Evolutionary conservation across 2,888 invertebrate species (phyloP), one percentile per base, ranked within the genome.

Genomic region (Hemistola chrysoprasaria): DNA sequence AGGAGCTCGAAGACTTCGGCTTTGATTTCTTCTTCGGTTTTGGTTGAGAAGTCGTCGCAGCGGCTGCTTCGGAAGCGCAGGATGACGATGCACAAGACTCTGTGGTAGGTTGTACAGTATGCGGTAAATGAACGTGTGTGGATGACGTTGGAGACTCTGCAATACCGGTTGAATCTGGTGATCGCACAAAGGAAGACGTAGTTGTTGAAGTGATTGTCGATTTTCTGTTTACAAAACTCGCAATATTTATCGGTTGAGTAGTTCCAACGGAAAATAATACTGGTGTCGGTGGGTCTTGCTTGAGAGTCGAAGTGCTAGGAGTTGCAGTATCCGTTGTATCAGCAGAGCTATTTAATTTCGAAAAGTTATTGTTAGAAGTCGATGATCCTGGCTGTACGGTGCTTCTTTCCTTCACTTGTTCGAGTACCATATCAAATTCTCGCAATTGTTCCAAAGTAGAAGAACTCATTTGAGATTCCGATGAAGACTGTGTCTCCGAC

Each of bases 371-470:
- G 27, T 55, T 68, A 7, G 72, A 47, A 4, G 71, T 47, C 23
- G 56, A 72, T 8, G 70, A 50, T 32, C 63, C 74, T 0, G 92
- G 91, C 49, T 91, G 91, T 2, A 92, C 92, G 11, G 92, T 93
- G 56, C 93, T 94, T 45, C 94, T 84, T 70, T 94, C 94, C 66
- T 94, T 95, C 0, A 95, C 94, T 81, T 95, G 94, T 63, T 95
- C 95, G 44, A 95, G 82, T 0, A 95, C 95, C 81, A 94, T 93
- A 67, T 95, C 95, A 59, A 95, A 95, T 67, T 95, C 95, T 37
- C 94, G 81, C 5, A 95, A 71, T 61, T 95, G 95, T 71, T 95
- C 95, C 32, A 94, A 76, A 0, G 94, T 95, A 0, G 94, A 94
- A 0, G 94, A 93, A 67, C 94, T 94, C 62, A 94, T 91, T 62